A percentile compares a stretch with the other conserved stretches of the same genome.
Conservation (phyloP, 2,797 vertebrate species). For the Anguilla marmorata region DNA sequence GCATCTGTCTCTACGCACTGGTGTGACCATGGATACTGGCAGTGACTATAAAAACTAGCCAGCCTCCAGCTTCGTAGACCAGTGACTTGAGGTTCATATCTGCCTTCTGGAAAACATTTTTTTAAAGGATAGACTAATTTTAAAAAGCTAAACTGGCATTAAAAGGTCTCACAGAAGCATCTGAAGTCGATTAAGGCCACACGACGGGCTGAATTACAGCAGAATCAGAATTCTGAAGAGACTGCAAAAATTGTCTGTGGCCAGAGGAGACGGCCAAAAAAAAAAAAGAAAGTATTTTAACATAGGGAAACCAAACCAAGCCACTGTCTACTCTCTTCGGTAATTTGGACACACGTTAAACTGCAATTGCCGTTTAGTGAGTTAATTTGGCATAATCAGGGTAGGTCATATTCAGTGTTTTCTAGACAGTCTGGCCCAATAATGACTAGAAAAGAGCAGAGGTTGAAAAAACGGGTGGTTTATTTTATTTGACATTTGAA, state of each 20-base stretch:
- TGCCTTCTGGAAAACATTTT: slow-evolving; percentile 20
- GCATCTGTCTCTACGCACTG: background rate
- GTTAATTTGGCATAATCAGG: background rate
- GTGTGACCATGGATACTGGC: background rate
- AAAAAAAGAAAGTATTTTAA: slow-evolving; percentile 15
- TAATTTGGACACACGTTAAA: slow-evolving; percentile 31
- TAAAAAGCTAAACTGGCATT: slow-evolving; percentile 45
- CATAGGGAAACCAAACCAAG: slow-evolving; percentile 34
- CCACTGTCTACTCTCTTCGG: slow-evolving; percentile 11
- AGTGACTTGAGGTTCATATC: slow-evolving; percentile 34
- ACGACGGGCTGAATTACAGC: slow-evolving; percentile 44
- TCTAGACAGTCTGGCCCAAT: background rate
- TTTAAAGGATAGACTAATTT: slow-evolving; percentile 35
- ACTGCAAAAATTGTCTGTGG: slow-evolving; percentile 53
- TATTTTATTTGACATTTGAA: slow-evolving; percentile 46
- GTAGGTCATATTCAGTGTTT: background rate
- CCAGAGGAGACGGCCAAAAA: slow-evolving; percentile 38
- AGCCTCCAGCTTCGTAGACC: background rate
- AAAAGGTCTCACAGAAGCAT: slow-evolving; percentile 42
- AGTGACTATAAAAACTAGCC: background rate
- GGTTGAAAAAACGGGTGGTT: slow-evolving; percentile 44
- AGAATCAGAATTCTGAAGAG: slow-evolving; percentile 43
- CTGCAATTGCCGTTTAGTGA: background rate
- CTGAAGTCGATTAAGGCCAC: slow-evolving; percentile 49
- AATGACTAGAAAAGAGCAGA: background rate